These are phyloP conservation scores for Leucophenga varia DNA, from an alignment of 1,140 invertebrate genomes.

Conservation along the genomic window DNA sequence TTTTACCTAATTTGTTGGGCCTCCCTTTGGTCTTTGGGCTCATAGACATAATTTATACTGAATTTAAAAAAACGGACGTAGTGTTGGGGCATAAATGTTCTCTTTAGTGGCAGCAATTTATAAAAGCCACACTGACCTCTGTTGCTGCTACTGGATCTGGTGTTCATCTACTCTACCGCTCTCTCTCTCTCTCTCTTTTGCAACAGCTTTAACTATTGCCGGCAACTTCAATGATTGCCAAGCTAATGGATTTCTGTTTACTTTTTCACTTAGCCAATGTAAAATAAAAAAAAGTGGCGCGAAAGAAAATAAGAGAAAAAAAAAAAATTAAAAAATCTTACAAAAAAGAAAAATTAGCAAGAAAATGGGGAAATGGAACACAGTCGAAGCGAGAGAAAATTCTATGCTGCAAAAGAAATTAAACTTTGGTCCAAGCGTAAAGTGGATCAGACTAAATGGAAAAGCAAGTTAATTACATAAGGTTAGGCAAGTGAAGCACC, in stretches of 20 bases:
- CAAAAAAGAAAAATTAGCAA: conserved; percentile 45
- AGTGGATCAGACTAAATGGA: conserved; percentile 38
- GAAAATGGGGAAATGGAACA: conserved; percentile 11
- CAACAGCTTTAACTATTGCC: not conserved
- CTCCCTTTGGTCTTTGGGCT: too few relatives aligned
- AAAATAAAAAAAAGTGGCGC: conserved; percentile 22
- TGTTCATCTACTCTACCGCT: too few relatives aligned
- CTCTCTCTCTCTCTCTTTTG: too few relatives aligned
- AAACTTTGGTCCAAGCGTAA: conserved; percentile 48
- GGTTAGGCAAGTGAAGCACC: too few relatives aligned
- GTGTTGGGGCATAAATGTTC: too few relatives aligned
- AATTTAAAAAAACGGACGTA: too few relatives aligned
- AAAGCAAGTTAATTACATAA: conserved; percentile 43
- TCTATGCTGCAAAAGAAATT: conserved; percentile 30
- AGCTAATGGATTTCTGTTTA: conserved; percentile 56
- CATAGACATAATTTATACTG: too few relatives aligned
- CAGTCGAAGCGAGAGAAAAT: conserved; percentile 12
- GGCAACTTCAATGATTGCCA: conserved; percentile 46
- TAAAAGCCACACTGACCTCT: conserved; percentile 37
- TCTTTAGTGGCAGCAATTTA: conserved; percentile 50
- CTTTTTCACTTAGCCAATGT: conserved; percentile 54
- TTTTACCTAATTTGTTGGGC: too few relatives aligned
- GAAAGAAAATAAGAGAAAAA: conserved; percentile 16
- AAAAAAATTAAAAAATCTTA: conserved; percentile 3
- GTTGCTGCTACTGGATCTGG: too few relatives aligned